Conservation (phyloP, 2,888 invertebrate genomes). For the Macrophya annulata region DNA sequence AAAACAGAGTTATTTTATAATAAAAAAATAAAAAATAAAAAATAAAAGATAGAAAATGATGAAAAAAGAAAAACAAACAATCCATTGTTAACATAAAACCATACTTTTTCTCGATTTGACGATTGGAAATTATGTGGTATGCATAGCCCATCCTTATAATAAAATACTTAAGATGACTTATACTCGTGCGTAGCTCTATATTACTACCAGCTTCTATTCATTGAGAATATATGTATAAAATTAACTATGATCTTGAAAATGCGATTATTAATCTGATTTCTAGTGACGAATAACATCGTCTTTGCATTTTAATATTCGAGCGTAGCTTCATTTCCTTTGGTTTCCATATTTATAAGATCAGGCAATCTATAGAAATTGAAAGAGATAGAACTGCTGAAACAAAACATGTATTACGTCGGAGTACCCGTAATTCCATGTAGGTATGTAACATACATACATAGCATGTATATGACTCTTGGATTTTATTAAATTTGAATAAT, state of each 20-base stretch:
- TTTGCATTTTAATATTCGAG: neutral
- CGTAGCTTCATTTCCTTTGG: neutral
- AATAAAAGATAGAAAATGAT: too few species aligned
- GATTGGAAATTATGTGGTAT: slow-evolving; percentile 64
- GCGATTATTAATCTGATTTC: neutral
- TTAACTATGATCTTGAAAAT: neutral
- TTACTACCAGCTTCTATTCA: slow-evolving; percentile 6
- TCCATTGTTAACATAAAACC: slow-evolving; percentile 67
- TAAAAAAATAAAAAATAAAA: neutral
- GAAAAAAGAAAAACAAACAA: slow-evolving; percentile 26
- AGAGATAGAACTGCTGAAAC: too few species aligned
- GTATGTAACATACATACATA: too few species aligned
- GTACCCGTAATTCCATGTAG: too few species aligned
- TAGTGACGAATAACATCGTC: neutral
- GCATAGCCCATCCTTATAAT: slow-evolving; percentile 70
- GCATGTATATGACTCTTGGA: too few species aligned
- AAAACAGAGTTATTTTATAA: slow-evolving; percentile 53
- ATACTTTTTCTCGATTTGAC: slow-evolving; percentile 65
- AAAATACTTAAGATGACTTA: slow-evolving; percentile 60
- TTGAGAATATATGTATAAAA: neutral
- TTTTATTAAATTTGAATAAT: neutral
- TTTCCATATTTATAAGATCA: neutral
- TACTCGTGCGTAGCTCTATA: neutral
- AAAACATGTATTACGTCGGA: too few species aligned
- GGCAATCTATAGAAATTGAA: neutral